Conservation (phyloP, 2,888 invertebrate species). For the Erebia palarica region DNA sequence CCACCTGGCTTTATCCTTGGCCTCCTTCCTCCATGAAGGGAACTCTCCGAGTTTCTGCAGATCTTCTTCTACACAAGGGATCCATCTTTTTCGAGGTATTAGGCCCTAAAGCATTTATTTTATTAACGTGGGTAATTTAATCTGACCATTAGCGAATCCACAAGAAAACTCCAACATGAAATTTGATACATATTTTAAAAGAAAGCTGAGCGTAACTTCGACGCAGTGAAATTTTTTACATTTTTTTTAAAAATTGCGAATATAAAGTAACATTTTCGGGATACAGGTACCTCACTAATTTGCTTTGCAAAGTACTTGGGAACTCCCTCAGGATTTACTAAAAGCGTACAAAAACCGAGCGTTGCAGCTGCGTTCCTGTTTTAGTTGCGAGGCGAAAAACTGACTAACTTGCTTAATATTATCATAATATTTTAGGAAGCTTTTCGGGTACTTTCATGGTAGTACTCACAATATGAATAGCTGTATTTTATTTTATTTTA, state of each 20-base stretch:
- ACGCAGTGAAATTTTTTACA: slow-evolving; percentile 36
- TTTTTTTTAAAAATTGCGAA: slow-evolving; percentile 37
- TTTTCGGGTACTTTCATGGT: neutral
- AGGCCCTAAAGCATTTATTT: neutral
- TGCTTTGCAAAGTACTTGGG: slow-evolving; percentile 40
- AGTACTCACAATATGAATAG: neutral
- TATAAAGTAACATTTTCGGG: slow-evolving; percentile 37
- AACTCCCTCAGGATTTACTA: slow-evolving; percentile 37
- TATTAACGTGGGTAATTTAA: slow-evolving; percentile 3
- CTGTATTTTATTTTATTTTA: neutral
- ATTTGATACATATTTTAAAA: slow-evolving; percentile 24
- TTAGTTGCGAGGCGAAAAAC: slow-evolving; percentile 10
- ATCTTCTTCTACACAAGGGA: too few relatives aligned
- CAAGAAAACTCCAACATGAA: slow-evolving; percentile 11
- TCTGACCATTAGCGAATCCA: slow-evolving; percentile 13
- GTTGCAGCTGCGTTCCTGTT: slow-evolving; percentile 30
- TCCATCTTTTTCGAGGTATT: too few relatives aligned
- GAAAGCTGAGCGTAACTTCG: slow-evolving; percentile 24
- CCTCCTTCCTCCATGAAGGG: too few relatives aligned
- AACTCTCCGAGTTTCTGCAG: too few relatives aligned
- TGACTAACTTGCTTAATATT: neutral
- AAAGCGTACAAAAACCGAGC: slow-evolving; percentile 38
- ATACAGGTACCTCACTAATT: slow-evolving; percentile 38
- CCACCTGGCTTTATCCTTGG: too few relatives aligned
- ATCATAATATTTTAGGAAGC: slow-evolving; percentile 1